Evolutionary conservation across 2,113 vertebrate genomes (phyloP), one percentile per base, ranked within the genome.

Genomic region (Galeopterus variegatus): DNA sequence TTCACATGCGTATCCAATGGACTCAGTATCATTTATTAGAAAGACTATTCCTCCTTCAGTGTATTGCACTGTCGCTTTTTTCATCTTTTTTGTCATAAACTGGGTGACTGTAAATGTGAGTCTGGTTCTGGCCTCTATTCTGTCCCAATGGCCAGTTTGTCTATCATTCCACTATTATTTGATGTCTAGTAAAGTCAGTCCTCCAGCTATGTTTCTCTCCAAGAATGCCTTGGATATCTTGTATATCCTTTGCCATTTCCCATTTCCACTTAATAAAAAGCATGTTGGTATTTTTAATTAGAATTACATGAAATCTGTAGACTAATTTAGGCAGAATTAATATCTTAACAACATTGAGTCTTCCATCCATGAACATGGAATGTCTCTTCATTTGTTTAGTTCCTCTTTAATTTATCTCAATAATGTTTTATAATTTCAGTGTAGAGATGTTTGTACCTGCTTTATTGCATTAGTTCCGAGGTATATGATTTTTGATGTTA

Each of bases 221-320:
- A 97, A 36, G 31, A 83, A 79, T 83, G 10, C 36, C 45, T 77
- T 60, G 11, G 19, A 31, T 73, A 73, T 50, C 5, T 79, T 83
- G 54, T 41, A 41, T 41, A 12, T 8, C 11, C 3, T 93, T 69
- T 83, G 4, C 11, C 11, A 84, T 58, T 94, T 95, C 24, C 15
- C 88, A 62, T 65, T 87, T 92, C 67, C 60, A 67, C 79, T 83
- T 80, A 88, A 84, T 58, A 79, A 54, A 91, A 93, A 81, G 11
- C 0, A 28, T 33, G 6, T 7, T 79, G 24, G 17, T 23, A 81
- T 88, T 91, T 90, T 87, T n/a, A 36, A 89, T 75, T 89, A 85
- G 28, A 24, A 85, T 76, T 56, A 72, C 8, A 65, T 5, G 82
- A 94, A 88, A 72, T 58, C 11, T 52, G 9, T 72, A 95, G 36